These are phyloP conservation scores for Anagyrus pseudococci DNA, from an alignment of 2,888 invertebrate species.

Conservation along the genomic window DNA sequence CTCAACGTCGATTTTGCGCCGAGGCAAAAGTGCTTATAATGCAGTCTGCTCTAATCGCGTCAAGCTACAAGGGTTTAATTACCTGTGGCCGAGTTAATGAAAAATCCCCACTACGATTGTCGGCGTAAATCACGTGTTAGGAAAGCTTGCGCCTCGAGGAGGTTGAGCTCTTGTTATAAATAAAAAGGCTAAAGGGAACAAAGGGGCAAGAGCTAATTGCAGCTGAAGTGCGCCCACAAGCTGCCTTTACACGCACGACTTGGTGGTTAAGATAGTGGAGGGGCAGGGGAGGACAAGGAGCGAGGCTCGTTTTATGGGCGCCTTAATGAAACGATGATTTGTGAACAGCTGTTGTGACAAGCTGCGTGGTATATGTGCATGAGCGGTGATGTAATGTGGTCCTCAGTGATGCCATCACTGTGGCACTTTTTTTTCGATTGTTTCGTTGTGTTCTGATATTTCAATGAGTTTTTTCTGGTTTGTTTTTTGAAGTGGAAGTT, in stretches of 20 bases:
- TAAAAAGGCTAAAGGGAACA: background rate
- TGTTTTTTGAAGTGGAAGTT: too few relatives aligned
- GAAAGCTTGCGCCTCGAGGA: too few relatives aligned
- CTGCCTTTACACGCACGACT: background rate
- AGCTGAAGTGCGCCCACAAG: background rate
- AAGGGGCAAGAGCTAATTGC: constrained; percentile 11
- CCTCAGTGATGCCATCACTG: too few relatives aligned
- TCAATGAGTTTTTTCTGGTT: too few relatives aligned
- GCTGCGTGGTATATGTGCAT: too few relatives aligned
- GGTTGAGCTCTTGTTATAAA: background rate
- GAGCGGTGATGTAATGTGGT: too few relatives aligned
- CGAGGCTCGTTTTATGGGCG: background rate
- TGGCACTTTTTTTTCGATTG: too few relatives aligned
- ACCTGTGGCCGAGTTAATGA: constrained; percentile 18
- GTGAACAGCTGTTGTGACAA: background rate
- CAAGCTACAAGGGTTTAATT: too few relatives aligned
- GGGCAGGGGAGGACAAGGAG: too few relatives aligned
- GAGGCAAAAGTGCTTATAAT: background rate
- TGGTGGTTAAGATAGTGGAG: background rate
- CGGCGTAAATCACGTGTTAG: constrained; percentile 42
- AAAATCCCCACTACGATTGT: constrained; percentile 18
- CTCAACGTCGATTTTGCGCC: too few relatives aligned
- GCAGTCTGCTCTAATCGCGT: constrained; percentile 27
- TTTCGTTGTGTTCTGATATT: too few relatives aligned
- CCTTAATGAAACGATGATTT: too few relatives aligned